Evolutionary conservation across 2,888 invertebrate genomes (phyloP), one percentile per base, ranked within the genome.

Genomic region (Anthophora plumipes): DNA sequence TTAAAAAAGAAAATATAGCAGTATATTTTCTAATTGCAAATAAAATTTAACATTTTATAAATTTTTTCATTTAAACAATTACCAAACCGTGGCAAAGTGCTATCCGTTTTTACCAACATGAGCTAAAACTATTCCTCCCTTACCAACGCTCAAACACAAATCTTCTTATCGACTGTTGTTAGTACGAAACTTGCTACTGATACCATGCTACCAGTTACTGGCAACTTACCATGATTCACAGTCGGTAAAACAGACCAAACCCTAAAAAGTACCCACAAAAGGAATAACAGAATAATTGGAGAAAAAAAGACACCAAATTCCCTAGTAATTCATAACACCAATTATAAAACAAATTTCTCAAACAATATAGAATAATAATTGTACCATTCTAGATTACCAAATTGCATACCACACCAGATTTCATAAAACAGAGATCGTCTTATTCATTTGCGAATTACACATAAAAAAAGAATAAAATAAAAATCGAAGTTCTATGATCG

Each of bases 381-480:
- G 9, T 52, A 68, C 7, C 0, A 3, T 12, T 7, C 11, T 1
- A n/a, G n/a, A n/a, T n/a, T n/a, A n/a, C n/a, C n/a, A n/a, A n/a
- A n/a, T n/a, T n/a, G n/a, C n/a, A n/a, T n/a, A n/a, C n/a, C n/a
- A n/a, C 1, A 22, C 0, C 20, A 11, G 4, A 14, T 5, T 5
- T 4, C 12, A 12, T 0, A 39, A 54, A 25, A 25, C 9, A 6
- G 12, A 5, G 22, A 11, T 8, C 9, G 12, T 20, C 50, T n/a
- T 11, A 0, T 1, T 22, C 31, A 9, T 14, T 22, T 2, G 0
- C 22, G 5, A 14, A 39, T 14, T 22, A 8, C 14, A n/a, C n/a
- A n/a, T n/a, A 9, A 5, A 67, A 48, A 59, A 67, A 59, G 74
- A 31, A 31, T n/a, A n/a, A n/a, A n/a, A n/a, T n/a, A n/a, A n/a